phyloP scores from a whole-genome alignment of 2,113 vertebrate species.

The Seriola aureovittata region DNA sequence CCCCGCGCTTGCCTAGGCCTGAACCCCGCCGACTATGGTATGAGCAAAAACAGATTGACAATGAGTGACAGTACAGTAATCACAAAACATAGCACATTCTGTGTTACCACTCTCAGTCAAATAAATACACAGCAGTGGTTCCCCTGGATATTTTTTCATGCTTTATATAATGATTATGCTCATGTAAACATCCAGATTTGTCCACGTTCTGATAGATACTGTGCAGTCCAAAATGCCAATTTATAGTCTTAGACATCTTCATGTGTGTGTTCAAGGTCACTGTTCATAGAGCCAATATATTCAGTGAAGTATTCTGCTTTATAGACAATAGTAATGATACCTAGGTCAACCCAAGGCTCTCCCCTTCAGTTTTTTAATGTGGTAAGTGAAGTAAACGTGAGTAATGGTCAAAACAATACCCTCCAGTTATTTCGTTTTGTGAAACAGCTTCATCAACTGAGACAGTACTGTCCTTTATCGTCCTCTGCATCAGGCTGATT shows the following conservation, averaged over 20 bases:
- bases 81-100: neutral
- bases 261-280: neutral
- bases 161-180: no score
- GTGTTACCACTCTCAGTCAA: neutral
- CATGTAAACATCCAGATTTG: neutral
- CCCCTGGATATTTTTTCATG: neutral
- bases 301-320: neutral
- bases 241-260: neutral
- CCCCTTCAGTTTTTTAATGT: neutral
- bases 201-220: neutral
- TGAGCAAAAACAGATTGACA: neutral
- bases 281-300: neutral
- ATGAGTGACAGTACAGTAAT: conserved; percentile 1
- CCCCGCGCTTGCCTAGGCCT: conserved; percentile 99
- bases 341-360: neutral
- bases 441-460: neutral
- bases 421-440: neutral
- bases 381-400: neutral
- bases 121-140: neutral
- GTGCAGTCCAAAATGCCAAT: neutral
- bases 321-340: neutral
- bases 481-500: neutral
- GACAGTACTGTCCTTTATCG: neutral
- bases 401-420: neutral
- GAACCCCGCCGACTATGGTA: conserved; percentile 97